Conservation (phyloP, 2,797 vertebrate genomes). For the Leptodactylus fallax region DNA sequence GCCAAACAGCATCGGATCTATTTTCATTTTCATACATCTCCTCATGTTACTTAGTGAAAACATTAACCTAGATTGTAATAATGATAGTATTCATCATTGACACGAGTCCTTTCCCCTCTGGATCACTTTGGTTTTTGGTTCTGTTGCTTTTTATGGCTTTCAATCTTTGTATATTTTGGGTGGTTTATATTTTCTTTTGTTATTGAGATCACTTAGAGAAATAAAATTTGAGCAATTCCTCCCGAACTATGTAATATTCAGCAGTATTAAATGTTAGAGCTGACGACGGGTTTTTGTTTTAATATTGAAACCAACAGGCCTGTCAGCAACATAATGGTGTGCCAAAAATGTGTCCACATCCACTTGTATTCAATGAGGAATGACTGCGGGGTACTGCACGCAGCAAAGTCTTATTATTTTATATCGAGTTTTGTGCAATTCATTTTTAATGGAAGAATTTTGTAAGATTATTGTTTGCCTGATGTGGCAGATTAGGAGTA, state of each 20-base stretch:
- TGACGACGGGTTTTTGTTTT: not conserved
- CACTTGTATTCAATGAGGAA: not conserved
- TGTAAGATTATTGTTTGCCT: conserved; percentile 6
- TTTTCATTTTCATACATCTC: too few relatives aligned
- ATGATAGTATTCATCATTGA: not conserved
- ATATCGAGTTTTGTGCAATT: not conserved
- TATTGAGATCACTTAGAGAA: not conserved
- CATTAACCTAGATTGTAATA: not conserved
- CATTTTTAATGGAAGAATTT: conserved; percentile 25
- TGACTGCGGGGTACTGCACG: not conserved
- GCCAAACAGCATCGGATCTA: too few relatives aligned
- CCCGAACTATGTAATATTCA: not conserved
- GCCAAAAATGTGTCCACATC: conserved; percentile 13
- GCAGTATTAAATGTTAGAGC: not conserved
- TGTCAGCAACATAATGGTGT: not conserved
- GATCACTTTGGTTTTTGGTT: not conserved
- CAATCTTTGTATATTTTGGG: not conserved
- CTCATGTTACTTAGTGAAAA: not conserved
- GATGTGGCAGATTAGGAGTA: conserved; percentile 16
- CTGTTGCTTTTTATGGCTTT: not conserved
- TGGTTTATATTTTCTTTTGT: not conserved
- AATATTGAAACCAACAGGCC: conserved; percentile 11
- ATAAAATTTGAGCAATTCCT: not conserved
- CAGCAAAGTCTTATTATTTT: not conserved
- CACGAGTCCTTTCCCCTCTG: not conserved